A percentile compares a stretch with the other conserved stretches of the same genome.
Evolutionary conservation across 2,888 invertebrate species (phyloP).

Genomic region (Aphodius granarius): DNA sequence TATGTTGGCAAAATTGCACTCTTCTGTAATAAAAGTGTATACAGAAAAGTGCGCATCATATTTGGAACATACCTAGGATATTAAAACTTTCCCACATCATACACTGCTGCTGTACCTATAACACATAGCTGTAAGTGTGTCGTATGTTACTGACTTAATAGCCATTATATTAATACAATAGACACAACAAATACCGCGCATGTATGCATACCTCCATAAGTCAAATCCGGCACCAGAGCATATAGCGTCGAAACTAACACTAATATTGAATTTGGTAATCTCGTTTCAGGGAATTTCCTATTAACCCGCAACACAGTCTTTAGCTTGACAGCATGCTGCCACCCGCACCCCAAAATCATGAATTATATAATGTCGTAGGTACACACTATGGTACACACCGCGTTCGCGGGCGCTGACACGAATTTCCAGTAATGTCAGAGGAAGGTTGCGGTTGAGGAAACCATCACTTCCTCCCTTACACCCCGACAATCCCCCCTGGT

Average conservation of each 20-base stretch:
- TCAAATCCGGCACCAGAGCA: too few relatives aligned
- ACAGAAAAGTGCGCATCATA: not conserved
- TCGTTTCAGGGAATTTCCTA: not conserved
- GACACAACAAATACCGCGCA: too few relatives aligned
- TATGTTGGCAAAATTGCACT: not conserved
- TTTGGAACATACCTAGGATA: too few relatives aligned
- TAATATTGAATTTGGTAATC: not conserved
- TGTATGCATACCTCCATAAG: too few relatives aligned
- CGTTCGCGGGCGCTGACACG: not conserved
- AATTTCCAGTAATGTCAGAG: constrained; percentile 9
- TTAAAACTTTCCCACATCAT: too few relatives aligned
- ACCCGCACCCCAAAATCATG: not conserved
- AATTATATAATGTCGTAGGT: not conserved
- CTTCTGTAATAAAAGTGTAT: too few relatives aligned
- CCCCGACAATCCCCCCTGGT: not conserved
- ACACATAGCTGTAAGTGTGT: too few relatives aligned
- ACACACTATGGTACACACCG: not conserved
- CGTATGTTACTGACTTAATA: too few relatives aligned
- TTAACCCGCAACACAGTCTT: not conserved
- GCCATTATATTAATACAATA: too few relatives aligned
- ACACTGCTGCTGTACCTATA: too few relatives aligned
- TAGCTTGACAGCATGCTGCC: not conserved
- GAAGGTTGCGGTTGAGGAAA: constrained; percentile 7
- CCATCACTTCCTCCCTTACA: not conserved
- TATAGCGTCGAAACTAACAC: too few relatives aligned